These are phyloP conservation scores for Sciaenops ocellatus DNA, from an alignment of 2,797 vertebrate genomes.

Conservation along the genomic window DNA sequence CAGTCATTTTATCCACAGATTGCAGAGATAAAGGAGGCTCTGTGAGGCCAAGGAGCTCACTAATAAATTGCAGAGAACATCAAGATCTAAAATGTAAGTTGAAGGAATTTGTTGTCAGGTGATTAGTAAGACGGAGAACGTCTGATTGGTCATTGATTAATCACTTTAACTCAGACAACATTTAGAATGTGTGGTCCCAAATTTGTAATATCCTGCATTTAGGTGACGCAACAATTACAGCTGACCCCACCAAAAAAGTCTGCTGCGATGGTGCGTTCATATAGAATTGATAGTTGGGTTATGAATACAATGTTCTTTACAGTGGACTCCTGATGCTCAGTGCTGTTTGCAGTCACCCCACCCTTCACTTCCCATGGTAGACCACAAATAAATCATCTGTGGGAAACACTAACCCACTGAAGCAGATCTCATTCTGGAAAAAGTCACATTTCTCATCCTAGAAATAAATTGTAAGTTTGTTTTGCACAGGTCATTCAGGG, in stretches of 20 bases:
- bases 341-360: constrained; percentile 18
- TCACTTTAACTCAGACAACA: not conserved
- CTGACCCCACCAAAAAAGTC: not conserved
- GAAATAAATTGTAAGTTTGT: not conserved
- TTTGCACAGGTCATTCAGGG: constrained; percentile 2
- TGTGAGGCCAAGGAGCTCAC: not conserved
- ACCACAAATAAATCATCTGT: constrained; percentile 20
- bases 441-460: constrained; percentile 10
- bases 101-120: too few species aligned
- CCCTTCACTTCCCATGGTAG: constrained; percentile 7
- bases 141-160: not conserved
- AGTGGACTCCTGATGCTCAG: constrained; percentile 3
- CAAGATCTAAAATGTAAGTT: not conserved
- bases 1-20: not conserved
- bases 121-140: not conserved
- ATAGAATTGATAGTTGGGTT: not conserved
- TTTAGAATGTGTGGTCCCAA: not conserved
- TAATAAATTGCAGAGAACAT: not conserved
- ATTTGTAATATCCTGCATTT: not conserved
- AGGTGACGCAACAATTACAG: not conserved
- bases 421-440: not conserved
- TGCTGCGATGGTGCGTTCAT: not conserved
- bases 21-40: not conserved
- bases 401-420: constrained; percentile 22
- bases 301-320: constrained; percentile 11